Base-by-base conservation (phyloP, 2,888 invertebrate genomes). In the Eupithecia inturbata region DNA sequence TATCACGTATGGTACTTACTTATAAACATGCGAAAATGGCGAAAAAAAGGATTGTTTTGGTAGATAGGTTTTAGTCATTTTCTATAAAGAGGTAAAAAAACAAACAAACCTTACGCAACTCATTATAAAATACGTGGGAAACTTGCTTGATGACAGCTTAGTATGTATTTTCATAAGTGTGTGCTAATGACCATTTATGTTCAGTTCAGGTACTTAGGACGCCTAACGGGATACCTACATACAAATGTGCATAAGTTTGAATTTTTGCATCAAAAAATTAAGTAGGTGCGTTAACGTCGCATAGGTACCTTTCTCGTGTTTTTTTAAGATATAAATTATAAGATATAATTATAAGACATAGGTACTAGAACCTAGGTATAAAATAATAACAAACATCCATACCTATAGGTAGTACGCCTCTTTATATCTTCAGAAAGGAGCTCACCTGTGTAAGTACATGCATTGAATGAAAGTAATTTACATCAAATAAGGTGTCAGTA, bases 401-500 rank as follows among this genome's bases (percentile, higher is more conserved):
- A 31, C 60, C 16, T 60, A 31, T 3, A 63, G 1, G 14, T 4
- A n/a, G n/a, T n/a, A n/a, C n/a, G 19, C 45, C 45, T 7, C 49
- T 49, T 1, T n/a, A 49, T 49, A 49, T 1, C 22, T 49, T 53
- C 7, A 10, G 49, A 67, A 71, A 22, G 67, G 62, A 64, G 70
- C 45, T 60, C 19, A 64, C 33, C n/a, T 64, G 31, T 36, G 19
- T 12, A 64, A n/a, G 33, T 33, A 33, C 1, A n/a, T 36, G 60
- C 70, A 72, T 49, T 36, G 63, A 72, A 67, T 69, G 67, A 63
- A 68, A 73, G 75, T 67, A 53, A 76, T 73, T 76, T 72, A 72
- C 76, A 79, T 72, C 67, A 62, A 76, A 75, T 79, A 77, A 53
- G 75, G 79, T 78, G 77, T 78, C 73, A 78, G 76, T 78, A 64